Evolutionary conservation across 2,113 vertebrate genomes (phyloP).

Genomic region (Barbus barbus): DNA sequence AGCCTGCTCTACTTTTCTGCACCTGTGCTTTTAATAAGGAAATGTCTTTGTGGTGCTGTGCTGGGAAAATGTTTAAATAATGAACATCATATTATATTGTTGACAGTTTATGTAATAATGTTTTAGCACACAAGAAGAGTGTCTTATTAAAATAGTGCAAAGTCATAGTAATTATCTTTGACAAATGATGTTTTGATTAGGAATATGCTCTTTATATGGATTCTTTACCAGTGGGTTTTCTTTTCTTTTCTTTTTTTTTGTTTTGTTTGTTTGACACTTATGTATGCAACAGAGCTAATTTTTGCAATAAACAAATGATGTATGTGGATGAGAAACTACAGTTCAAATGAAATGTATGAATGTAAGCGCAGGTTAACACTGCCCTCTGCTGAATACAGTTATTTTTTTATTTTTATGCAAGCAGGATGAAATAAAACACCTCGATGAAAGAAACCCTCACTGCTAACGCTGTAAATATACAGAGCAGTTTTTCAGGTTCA

Average conservation of each 20-base stretch:
- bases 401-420: background rate
- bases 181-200: background rate
- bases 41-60: background rate
- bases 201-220: background rate
- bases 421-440: no score
- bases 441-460: no score
- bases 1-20: background rate
- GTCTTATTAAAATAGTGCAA: background rate
- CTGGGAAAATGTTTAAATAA: background rate
- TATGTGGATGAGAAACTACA: slow-evolving; percentile 2
- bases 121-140: background rate
- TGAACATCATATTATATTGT: background rate
- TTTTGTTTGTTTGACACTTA: background rate
- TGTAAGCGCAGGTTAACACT: slow-evolving; percentile 46
- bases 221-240: background rate
- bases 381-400: slow-evolving; percentile 53
- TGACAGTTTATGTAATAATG: background rate
- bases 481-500: no score
- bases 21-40: background rate
- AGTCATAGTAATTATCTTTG: background rate
- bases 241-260: no score
- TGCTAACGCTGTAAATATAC: no score
- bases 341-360: background rate
- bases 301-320: background rate
- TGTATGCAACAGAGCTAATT: background rate